phyloP scores from a whole-genome alignment of 2,113 vertebrate species.

The Archocentrus centrarchus region DNA sequence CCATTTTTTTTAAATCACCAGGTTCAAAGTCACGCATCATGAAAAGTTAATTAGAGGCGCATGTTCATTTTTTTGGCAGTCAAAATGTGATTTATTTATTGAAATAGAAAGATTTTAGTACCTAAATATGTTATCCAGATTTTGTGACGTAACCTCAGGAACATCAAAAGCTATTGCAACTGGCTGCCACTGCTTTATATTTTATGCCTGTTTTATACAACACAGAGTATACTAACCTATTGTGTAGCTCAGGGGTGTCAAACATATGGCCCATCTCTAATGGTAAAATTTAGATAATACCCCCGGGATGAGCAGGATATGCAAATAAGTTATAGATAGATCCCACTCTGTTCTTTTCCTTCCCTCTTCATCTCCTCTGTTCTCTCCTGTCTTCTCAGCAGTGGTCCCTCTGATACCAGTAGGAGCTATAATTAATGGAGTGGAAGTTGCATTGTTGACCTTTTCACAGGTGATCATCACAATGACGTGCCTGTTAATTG shows the following conservation, averaged over 20 bases:
- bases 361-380: conserved; percentile 10
- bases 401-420: conserved; percentile 50
- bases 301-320: background rate
- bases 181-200: background rate
- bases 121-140: background rate
- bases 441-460: conserved; percentile 83
- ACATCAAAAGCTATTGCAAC: background rate
- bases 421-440: conserved; percentile 82
- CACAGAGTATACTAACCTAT: background rate
- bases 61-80: background rate
- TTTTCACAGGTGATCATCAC: conserved; percentile 83
- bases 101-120: background rate
- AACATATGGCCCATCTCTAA: background rate
- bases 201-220: background rate
- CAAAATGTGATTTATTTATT: background rate
- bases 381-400: conserved; percentile 52
- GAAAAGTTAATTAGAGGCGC: background rate
- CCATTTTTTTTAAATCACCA: background rate
- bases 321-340: conserved; percentile 6
- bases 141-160: no score
- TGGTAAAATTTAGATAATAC: background rate
- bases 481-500: conserved; percentile 79
- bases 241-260: no score
- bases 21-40: background rate
- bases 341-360: conserved; percentile 9